Base-by-base conservation (phyloP, 1,140 invertebrate species). In the Drosophila rufa region DNA sequence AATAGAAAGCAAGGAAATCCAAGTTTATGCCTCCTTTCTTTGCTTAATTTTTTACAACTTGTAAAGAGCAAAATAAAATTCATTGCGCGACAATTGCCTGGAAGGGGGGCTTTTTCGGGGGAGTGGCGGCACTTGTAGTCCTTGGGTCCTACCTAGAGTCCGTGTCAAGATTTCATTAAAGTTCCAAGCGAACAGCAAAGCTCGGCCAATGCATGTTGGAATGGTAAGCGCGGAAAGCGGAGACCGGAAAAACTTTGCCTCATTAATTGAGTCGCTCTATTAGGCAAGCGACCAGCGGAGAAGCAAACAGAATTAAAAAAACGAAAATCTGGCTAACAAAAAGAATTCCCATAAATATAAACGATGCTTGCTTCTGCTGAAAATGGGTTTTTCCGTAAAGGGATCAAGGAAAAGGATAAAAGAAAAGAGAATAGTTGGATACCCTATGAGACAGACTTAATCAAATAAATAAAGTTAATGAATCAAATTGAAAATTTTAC, bases 101-200 rank as follows among this genome's bases (percentile, higher is more conserved):
- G 38, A 30, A 50, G 47, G 73, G n/a, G 25, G n/a, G 45, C 4
- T n/a, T 61, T 60, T 62, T 36, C 8, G 36, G 9, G 3, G 38
- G 27, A 46, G 17, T 22, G 46, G 19, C 4, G 19, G 47, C n/a
- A 36, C 53, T 40, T 56, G 38, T 15, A 22, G 62, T 17, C n/a
- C 58, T 22, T 33, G 9, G 51, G 27, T 59, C 40, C 67, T 60
- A 59, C 69, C 67, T 73, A 22, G 30, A 60, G 61, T 87, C 70
- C 85, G 80, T 89, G 85, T 80, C 69, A 84, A 90, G 84, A 89
- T 89, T 89, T 89, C 84, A 84, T 89, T 89, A 84, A 84, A 83
- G 85, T 78, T 80, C 64, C 27, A 11, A 42, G 22, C 70, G 59
- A 46, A 75, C 69, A 80, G 73, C 77, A 75, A 89, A 69, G 85